phyloP scores from a whole-genome alignment of 2,113 vertebrate species.

The Helogale parvula region DNA sequence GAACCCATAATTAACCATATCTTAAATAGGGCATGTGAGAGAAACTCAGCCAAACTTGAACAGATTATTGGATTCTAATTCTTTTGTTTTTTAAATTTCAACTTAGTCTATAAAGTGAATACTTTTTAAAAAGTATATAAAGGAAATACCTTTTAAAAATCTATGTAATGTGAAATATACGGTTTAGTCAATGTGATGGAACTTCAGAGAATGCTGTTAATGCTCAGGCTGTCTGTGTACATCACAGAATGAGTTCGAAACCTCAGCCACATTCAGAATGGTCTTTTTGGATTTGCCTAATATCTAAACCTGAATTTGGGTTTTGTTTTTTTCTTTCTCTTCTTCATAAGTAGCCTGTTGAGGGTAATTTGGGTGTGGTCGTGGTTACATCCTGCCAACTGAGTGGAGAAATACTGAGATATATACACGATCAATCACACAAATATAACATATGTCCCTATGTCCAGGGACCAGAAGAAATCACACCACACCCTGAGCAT shows the following conservation, averaged over 20 bases:
- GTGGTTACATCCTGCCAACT: slow-evolving; percentile 37
- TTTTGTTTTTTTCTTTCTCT: not conserved
- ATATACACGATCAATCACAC: slow-evolving; percentile 56
- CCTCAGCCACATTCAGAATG: not conserved
- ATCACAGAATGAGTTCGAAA: not conserved
- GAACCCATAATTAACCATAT: not conserved
- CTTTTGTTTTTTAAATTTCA: not conserved
- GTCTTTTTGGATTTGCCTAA: not conserved
- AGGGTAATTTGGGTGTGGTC: slow-evolving; percentile 40
- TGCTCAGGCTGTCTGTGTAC: not conserved
- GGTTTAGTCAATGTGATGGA: not conserved
- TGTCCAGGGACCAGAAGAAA: slow-evolving; percentile 68
- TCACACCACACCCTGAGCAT: slow-evolving; percentile 63
- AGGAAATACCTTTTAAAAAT: not conserved
- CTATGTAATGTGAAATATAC: not conserved
- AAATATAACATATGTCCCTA: slow-evolving; percentile 70
- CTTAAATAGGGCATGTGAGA: not conserved
- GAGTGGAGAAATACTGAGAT: slow-evolving; percentile 42
- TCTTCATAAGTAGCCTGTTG: slow-evolving; percentile 42
- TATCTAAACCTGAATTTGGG: not conserved
- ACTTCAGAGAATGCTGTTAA: not conserved
- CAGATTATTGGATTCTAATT: not conserved
- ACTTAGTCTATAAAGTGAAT: not conserved
- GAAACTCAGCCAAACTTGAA: not conserved
- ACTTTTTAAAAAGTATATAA: not conserved